Base-by-base conservation (phyloP, 2,888 invertebrate species). In the Anagyrus pseudococci region DNA sequence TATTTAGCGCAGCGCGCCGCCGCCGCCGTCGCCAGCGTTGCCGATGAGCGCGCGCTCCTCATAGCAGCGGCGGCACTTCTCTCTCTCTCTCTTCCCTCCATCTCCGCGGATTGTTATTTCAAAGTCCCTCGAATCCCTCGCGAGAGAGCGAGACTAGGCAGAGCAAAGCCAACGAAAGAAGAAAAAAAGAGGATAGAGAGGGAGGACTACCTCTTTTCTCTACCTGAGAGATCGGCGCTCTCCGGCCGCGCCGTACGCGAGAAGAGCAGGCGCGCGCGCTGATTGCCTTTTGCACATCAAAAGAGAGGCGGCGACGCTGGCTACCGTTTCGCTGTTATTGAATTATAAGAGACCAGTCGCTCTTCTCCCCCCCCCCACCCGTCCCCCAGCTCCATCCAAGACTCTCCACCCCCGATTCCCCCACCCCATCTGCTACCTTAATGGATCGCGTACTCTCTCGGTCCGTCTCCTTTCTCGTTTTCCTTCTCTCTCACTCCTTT, bases 1-100 rank as follows among this genome's bases (percentile, higher is more conserved):
- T 80, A 80, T 77, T 78, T 77, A 76, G 74, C 75, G 71, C 74
- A 77, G 69, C 75, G 77, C 80, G 79, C 69, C 72, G 64, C 63
- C 15, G 4, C 26, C 26, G 22, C 33, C 4, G 33, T 17, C 20
- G 29, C 3, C 65, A 71, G 68, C 67, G n/a, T n/a, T n/a, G n/a
- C n/a, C n/a, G n/a, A n/a, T n/a, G n/a, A n/a, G n/a, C n/a, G n/a
- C n/a, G n/a, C n/a, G n/a, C n/a, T n/a, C n/a, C n/a, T n/a, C n/a
- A n/a, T n/a, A n/a, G n/a, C n/a, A n/a, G n/a, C n/a, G n/a, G n/a
- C n/a, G n/a, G n/a, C n/a, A n/a, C 68, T 72, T 71, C 69, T 58
- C 52, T 67, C 47, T 25, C 25, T 25, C 4, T 25, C 47, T 22
- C 19, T 46, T 67, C 56, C 62, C 33, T 64, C 60, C 19, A 15